Evolutionary conservation across 2,888 invertebrate species (phyloP).

Genomic region (Philereme transversata): DNA sequence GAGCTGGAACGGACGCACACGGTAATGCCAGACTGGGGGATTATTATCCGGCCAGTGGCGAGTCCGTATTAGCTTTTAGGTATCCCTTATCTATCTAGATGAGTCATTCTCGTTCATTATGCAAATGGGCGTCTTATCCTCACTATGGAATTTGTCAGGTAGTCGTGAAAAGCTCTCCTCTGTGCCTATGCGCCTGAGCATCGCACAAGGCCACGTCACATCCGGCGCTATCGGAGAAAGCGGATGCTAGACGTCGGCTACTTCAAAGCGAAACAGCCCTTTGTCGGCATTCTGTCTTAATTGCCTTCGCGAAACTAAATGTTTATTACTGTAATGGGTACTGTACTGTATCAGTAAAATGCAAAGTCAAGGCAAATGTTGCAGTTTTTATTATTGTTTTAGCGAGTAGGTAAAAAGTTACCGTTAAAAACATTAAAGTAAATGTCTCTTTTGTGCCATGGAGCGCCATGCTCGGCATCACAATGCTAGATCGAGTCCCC

Average conservation of each 20-base stretch:
- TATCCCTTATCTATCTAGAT: conserved; percentile 48
- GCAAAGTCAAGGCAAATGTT: conserved; percentile 28
- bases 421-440: conserved; percentile 28
- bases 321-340: conserved; percentile 62
- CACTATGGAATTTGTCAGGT: conserved; percentile 74
- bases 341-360: conserved; percentile 46
- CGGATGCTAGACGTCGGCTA: conserved; percentile 72
- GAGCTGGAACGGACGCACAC: too few species aligned
- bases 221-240: conserved; percentile 79
- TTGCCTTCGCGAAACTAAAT: conserved; percentile 73
- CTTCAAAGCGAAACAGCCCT: conserved; percentile 67
- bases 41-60: too few species aligned
- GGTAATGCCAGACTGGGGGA: too few species aligned
- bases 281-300: conserved; percentile 68
- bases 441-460: too few species aligned
- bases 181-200: conserved; percentile 50
- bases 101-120: conserved; percentile 57
- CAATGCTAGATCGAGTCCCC: too few species aligned
- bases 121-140: conserved; percentile 58
- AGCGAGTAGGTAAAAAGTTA: conserved; percentile 34
- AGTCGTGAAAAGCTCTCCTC: conserved; percentile 78
- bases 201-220: conserved; percentile 78
- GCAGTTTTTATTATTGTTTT: conserved; percentile 38
- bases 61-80: neutral
- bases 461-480: too few species aligned